Base-by-base conservation (phyloP, 1,140 invertebrate genomes). In the Melanaphis sacchari region DNA sequence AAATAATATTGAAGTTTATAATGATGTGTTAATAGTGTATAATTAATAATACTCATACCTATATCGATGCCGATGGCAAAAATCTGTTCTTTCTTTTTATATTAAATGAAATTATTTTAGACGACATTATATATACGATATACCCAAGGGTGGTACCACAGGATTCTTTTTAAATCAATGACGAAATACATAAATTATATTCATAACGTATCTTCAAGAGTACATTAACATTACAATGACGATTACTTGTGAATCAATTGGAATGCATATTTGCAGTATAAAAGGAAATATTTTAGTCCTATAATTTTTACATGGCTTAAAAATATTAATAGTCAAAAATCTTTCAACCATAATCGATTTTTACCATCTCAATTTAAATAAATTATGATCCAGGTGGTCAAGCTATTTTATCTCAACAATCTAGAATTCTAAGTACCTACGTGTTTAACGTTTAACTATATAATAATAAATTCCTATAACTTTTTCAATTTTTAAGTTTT, bases 271-370 rank as follows among this genome's bases (percentile, higher is more conserved):
- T 52, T 21, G 7, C 52, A 89, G 38, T 52, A 52, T 3, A 52
- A 52, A 52, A 9, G 31, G 2, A 89, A 40, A 54, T 89, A 36
- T 24, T 76, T 89, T 8, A 18, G 6, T 36, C 31, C n/a, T 36
- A n/a, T 36, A 76, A 76, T n/a, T 76, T 76, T n/a, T 15, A 66
- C 15, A 43, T 85, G 41, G 46, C 41, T 89, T 89, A n/a, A 52
- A 89, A 52, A 54, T 89, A 54, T 54, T 89, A 89, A 26, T 89
- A 38, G 22, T 59, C n/a, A 4, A 59, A 54, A 90, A 90, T 40
- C 0, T 40, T 52, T 90, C 11, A 0, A 90, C 1, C n/a, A 38
- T 52, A 88, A 88, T 49, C n/a, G 18, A 89, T 52, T 36, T 5
- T 24, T 36, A 89, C 54, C 36, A 54, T 89, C 49, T 24, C 8